Conservation (phyloP, 2,113 vertebrate genomes). For the Narcine bancroftii region DNA sequence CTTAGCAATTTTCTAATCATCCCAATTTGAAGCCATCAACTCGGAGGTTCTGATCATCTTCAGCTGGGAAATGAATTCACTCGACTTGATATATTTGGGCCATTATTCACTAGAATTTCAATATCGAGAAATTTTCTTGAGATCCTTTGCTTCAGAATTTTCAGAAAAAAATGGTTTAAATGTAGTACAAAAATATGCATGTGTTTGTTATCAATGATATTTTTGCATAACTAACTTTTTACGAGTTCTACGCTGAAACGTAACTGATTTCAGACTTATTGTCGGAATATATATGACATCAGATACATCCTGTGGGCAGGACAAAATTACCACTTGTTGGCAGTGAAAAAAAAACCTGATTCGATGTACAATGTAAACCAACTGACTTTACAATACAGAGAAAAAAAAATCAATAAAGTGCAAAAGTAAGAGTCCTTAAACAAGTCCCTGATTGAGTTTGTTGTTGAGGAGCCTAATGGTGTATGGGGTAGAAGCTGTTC, state of each 20-base stretch:
- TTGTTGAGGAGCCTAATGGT: no score
- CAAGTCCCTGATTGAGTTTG: no score
- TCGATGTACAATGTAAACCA: no score
- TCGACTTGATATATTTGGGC: not conserved
- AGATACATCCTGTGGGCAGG: no score
- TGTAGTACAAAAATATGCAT: not conserved
- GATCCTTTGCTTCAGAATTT: not conserved
- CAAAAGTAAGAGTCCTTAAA: no score
- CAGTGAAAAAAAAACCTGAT: no score
- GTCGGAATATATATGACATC: no score
- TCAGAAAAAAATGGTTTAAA: not conserved
- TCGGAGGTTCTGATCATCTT: not conserved
- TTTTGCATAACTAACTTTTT: not conserved
- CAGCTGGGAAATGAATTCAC: not conserved
- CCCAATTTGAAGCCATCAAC: not conserved
- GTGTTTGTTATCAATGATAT: not conserved
- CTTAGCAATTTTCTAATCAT: not conserved
- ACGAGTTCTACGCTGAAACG: not conserved
- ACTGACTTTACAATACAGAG: no score
- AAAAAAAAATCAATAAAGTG: no score
- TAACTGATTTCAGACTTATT: not conserved
- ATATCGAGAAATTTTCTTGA: not conserved
- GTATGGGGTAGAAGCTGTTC: no score
- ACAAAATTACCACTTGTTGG: no score
- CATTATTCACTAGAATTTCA: not conserved